A percentile compares a stretch with the other conserved stretches of the same genome.
These are phyloP conservation scores for Antechinus stuartii DNA, from an alignment of 2,113 vertebrate species.

Conservation along the genomic window DNA sequence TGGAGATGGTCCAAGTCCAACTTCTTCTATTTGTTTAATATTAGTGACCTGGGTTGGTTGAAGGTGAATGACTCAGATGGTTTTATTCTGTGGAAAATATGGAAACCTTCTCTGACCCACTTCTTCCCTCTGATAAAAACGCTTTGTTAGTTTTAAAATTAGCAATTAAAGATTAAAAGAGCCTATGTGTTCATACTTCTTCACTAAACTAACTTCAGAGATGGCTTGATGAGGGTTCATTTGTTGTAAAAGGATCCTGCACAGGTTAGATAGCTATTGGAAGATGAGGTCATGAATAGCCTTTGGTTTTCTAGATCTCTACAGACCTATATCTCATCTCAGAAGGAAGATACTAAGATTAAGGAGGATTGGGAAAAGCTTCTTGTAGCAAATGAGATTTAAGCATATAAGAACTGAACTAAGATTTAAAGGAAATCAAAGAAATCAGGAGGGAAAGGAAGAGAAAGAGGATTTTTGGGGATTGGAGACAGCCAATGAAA, in stretches of 20 bases:
- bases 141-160: not conserved
- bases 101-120: not conserved
- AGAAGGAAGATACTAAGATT: not conserved
- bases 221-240: not conserved
- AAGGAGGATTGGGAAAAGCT: not conserved
- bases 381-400: not conserved
- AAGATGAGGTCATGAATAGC: not conserved
- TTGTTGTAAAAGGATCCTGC: not conserved
- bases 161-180: not conserved
- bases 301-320: not conserved
- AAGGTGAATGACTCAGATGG: not conserved
- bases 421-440: not conserved
- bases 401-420: not conserved
- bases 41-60: not conserved
- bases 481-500: not conserved
- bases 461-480: not conserved
- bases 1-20: not conserved
- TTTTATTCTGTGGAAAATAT: not conserved
- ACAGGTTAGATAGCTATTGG: not conserved
- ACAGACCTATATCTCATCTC: not conserved
- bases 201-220: not conserved
- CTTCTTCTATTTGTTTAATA: not conserved
- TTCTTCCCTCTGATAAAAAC: not conserved
- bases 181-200: not conserved
- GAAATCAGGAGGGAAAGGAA: not conserved